Base-by-base conservation (phyloP, 2,113 vertebrate species). In the Ctenomys sociabilis region DNA sequence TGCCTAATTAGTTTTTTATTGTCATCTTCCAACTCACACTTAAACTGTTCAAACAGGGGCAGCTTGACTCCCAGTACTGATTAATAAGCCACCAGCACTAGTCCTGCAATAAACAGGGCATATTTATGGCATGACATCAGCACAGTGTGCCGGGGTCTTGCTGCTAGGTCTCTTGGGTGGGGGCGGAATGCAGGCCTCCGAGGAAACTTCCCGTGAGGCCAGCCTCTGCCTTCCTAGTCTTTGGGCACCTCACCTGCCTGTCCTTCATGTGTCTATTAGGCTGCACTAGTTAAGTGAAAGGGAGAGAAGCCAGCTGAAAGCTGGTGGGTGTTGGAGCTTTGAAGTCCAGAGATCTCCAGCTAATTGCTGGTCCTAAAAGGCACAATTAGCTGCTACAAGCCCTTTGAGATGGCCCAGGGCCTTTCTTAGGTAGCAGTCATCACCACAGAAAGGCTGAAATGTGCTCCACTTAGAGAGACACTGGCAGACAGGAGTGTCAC, bases 321-420 rank as follows among this genome's bases (percentile, higher is more conserved):
- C 97, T 98, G 96, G 97, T 98, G 98, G 98, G 98, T 98, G 98
- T 98, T 96, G 95, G 97, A 98, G 98, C 98, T 98, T 98, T 96
- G 93, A 98, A 78, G 64, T 97, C 94, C 94, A 98, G 97, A 98
- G 98, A 98, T 98, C 98, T 97, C 98, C 96, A 40, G 98, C 98
- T 99, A 99, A 99, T 99, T 98, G 98, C 98, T 96, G 98, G 97
- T 98, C 98, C 98, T 99, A 98, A 98, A 98, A 98, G 98, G 98
- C 98, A 98, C 98, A 98, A 98, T 98, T 98, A 98, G 98, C 98
- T 93, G 97, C 98, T 98, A 98, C 98, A 98, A 98, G 98, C 98
- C 98, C 98, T 98, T 98, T 98, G 98, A 98, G 98, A 98, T 98
- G 98, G 98, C 98, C 98, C 98, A 97, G 98, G 98, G 98, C 98